Evolutionary conservation across 2,113 vertebrate genomes (phyloP).

Genomic region (Sinocyclocheilus grahami): DNA sequence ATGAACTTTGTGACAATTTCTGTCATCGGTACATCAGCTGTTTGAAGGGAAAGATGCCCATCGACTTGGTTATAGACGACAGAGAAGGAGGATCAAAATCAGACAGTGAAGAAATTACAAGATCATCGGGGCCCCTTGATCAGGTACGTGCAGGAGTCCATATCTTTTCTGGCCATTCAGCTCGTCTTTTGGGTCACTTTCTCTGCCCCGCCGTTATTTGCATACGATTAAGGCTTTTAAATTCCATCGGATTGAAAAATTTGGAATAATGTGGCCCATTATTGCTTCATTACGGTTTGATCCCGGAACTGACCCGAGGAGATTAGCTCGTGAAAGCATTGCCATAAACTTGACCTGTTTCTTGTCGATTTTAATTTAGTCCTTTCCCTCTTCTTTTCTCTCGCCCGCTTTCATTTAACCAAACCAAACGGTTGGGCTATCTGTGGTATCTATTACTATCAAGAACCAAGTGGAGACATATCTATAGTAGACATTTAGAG

Average conservation of each 20-base stretch:
- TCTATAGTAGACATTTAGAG: slow-evolving; percentile 63
- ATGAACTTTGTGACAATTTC: slow-evolving; percentile 99
- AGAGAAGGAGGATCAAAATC: slow-evolving; percentile 98
- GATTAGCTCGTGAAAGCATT: slow-evolving; percentile 91
- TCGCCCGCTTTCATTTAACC: slow-evolving; percentile 76
- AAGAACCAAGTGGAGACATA: slow-evolving; percentile 68
- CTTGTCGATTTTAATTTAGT: slow-evolving; percentile 97
- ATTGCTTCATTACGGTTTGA: slow-evolving; percentile 97
- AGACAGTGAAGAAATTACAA: slow-evolving; percentile 98
- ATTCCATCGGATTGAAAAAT: slow-evolving; percentile 94
- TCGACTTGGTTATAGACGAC: slow-evolving; percentile 99
- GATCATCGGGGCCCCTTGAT: slow-evolving; percentile 94
- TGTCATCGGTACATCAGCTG: slow-evolving; percentile 99
- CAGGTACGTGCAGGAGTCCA: slow-evolving; percentile 81
- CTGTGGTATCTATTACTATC: slow-evolving; percentile 49
- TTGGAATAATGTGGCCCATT: slow-evolving; percentile 96
- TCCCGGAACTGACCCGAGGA: slow-evolving; percentile 89
- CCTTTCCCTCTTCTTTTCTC: slow-evolving; percentile 80
- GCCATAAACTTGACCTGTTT: slow-evolving; percentile 94
- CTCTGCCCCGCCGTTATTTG: slow-evolving; percentile 90
- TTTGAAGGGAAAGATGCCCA: slow-evolving; percentile 99
- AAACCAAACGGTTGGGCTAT: slow-evolving; percentile 50
- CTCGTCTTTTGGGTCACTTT: slow-evolving; percentile 85
- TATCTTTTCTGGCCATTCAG: slow-evolving; percentile 80
- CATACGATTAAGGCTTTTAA: slow-evolving; percentile 97